Percentiles rank a stretch among this genome's conserved stretches.
Evolutionary conservation across 2,797 vertebrate species (phyloP).

Genomic region (Gambelia wislizenii): DNA sequence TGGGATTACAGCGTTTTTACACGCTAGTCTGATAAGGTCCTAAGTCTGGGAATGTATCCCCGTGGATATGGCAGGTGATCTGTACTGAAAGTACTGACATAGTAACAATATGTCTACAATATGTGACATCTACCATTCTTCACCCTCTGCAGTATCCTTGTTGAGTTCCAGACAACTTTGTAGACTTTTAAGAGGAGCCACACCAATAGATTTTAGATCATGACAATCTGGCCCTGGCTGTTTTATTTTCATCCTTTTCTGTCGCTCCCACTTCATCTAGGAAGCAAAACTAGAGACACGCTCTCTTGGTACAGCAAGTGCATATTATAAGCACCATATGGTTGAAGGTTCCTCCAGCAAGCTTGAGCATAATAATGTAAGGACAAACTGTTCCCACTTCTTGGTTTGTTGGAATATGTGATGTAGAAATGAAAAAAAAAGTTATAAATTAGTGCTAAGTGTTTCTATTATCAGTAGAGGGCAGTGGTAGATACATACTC

Average conservation of each 20-base stretch:
- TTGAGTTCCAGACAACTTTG: too few species aligned
- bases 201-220: neutral
- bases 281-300: neutral
- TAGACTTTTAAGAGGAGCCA: too few species aligned
- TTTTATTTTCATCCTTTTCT: neutral
- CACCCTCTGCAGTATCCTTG: neutral
- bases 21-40: too few species aligned
- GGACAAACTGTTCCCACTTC: neutral
- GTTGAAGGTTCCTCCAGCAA: neutral
- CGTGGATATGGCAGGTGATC: too few species aligned
- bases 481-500: conserved; percentile 1
- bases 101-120: neutral
- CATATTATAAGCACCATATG: neutral
- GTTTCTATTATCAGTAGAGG: conserved; percentile 25
- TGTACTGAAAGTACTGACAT: neutral
- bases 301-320: neutral
- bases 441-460: neutral
- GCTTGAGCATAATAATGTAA: neutral
- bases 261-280: neutral
- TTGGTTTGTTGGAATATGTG: too few species aligned
- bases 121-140: neutral
- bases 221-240: neutral
- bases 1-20: too few species aligned
- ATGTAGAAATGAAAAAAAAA: neutral
- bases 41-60: too few species aligned